Evolutionary conservation across 2,797 vertebrate species (phyloP).

Genomic region (Threskiornis aethiopicus): DNA sequence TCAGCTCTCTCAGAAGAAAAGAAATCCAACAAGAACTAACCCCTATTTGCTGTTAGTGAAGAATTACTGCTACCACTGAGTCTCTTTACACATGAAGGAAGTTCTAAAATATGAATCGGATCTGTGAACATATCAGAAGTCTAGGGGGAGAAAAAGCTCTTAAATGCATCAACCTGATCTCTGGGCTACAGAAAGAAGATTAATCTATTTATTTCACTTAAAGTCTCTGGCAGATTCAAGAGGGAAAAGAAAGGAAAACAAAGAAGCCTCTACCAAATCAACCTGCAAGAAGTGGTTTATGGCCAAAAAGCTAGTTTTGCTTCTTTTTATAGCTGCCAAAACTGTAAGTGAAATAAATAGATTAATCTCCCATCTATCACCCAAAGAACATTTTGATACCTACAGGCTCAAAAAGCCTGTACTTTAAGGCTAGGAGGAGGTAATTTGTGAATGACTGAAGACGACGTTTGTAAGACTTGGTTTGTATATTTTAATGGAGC

Average conservation of each 20-base stretch:
- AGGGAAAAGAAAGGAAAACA: not conserved
- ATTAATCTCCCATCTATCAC: not conserved
- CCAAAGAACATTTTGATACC: not conserved
- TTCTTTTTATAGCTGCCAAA: slow-evolving; percentile 17
- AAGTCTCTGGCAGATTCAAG: not conserved
- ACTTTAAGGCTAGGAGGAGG: not conserved
- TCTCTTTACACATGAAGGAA: slow-evolving; percentile 31
- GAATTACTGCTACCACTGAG: not conserved
- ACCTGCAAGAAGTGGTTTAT: not conserved
- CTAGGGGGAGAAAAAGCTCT: slow-evolving; percentile 17
- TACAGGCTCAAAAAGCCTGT: not conserved
- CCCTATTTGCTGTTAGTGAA: not conserved
- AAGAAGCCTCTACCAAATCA: not conserved
- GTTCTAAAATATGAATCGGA: slow-evolving; percentile 26
- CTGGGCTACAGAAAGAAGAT: not conserved
- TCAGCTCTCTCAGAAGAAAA: not conserved
- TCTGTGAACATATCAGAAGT: not conserved
- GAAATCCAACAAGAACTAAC: not conserved
- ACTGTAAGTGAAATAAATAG: slow-evolving; percentile 18
- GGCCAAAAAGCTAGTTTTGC: not conserved
- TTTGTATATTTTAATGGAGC: not conserved
- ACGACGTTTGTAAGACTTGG: not conserved
- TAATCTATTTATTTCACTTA: slow-evolving; percentile 49
- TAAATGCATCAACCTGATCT: slow-evolving; percentile 14
- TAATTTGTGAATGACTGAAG: not conserved